Evolutionary conservation across 2,888 invertebrate species (phyloP).

Genomic region (Agonopterix subpropinquella): DNA sequence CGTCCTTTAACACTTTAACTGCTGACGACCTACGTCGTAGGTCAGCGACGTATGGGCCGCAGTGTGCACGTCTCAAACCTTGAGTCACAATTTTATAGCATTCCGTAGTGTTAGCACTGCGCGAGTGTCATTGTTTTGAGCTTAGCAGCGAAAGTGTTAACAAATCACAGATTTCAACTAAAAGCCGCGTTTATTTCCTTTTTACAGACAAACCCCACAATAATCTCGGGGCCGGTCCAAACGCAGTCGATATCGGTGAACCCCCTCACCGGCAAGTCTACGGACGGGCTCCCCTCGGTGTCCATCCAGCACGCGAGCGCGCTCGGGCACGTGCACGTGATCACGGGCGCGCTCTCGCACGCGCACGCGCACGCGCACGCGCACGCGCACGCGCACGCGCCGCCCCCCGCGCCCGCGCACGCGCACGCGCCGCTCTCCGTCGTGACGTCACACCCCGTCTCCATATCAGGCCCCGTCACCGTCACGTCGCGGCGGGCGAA

Average conservation of each 20-base stretch:
- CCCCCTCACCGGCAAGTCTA: slow-evolving; percentile 55
- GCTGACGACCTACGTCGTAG: too few species aligned
- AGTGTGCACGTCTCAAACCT: too few species aligned
- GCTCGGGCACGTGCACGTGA: slow-evolving; percentile 50
- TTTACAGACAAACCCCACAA: slow-evolving; percentile 29
- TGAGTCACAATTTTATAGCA: too few species aligned
- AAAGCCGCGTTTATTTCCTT: neutral
- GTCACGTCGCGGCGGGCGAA: slow-evolving; percentile 51
- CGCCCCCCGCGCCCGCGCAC: slow-evolving; percentile 16
- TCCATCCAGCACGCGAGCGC: slow-evolving; percentile 60
- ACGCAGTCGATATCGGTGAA: slow-evolving; percentile 58
- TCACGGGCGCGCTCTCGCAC: slow-evolving; percentile 20
- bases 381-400: slow-evolving; percentile 12
- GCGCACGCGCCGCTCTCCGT: slow-evolving; percentile 18
- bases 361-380: slow-evolving; percentile 18
- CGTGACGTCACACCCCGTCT: slow-evolving; percentile 14
- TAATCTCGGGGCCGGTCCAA: slow-evolving; percentile 41
- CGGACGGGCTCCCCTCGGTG: slow-evolving; percentile 50
- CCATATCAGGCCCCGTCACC: slow-evolving; percentile 17
- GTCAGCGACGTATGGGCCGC: too few species aligned
- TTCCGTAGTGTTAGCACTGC: too few species aligned
- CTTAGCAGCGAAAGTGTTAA: too few species aligned
- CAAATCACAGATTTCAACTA: neutral
- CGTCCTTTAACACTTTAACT: too few species aligned
- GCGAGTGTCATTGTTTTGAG: too few species aligned